A percentile compares a stretch with the other conserved stretches of the same genome.
phyloP scores from a whole-genome alignment of 2,888 invertebrate species.

The Orchesella flavescens region DNA sequence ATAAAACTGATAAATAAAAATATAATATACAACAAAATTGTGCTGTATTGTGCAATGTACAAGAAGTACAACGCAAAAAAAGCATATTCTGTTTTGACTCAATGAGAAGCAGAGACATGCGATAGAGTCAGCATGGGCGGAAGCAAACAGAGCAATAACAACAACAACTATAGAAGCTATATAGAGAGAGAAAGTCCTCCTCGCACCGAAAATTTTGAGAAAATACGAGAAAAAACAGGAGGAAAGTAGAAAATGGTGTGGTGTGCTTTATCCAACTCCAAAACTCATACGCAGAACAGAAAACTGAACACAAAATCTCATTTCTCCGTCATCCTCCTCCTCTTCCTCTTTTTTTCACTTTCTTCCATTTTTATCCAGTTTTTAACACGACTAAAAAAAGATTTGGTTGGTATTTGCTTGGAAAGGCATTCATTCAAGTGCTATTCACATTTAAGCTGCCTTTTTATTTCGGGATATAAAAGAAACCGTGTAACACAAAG shows the following conservation, averaged over 20 bases:
- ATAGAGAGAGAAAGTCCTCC: not conserved
- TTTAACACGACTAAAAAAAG: slow-evolving; percentile 35
- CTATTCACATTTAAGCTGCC: slow-evolving; percentile 9
- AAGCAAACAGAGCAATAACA: slow-evolving; percentile 26
- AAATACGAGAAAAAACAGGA: slow-evolving; percentile 18
- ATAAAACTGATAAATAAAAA: too few relatives aligned
- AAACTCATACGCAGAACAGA: too few relatives aligned
- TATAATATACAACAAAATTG: too few relatives aligned
- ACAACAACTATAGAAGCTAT: slow-evolving; percentile 34
- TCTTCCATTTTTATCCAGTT: not conserved
- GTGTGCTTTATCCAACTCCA: too few relatives aligned
- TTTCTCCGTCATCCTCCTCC: slow-evolving; percentile 32
- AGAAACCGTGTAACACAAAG: slow-evolving; percentile 30
- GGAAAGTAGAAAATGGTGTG: too few relatives aligned
- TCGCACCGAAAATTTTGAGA: not conserved
- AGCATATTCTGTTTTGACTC: too few relatives aligned
- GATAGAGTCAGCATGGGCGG: slow-evolving; percentile 6
- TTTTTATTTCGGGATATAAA: slow-evolving; percentile 26
- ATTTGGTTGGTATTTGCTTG: slow-evolving; percentile 51
- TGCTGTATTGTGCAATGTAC: too few relatives aligned
- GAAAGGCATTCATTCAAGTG: slow-evolving; percentile 34
- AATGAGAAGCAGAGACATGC: slow-evolving; percentile 31
- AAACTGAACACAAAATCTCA: slow-evolving; percentile 27
- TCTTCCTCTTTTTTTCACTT: slow-evolving; percentile 1
- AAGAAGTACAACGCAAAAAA: too few relatives aligned